Percentiles rank a stretch among this genome's conserved stretches.
Conservation (phyloP, 2,888 invertebrate genomes). For the Spicauda simplicius region DNA sequence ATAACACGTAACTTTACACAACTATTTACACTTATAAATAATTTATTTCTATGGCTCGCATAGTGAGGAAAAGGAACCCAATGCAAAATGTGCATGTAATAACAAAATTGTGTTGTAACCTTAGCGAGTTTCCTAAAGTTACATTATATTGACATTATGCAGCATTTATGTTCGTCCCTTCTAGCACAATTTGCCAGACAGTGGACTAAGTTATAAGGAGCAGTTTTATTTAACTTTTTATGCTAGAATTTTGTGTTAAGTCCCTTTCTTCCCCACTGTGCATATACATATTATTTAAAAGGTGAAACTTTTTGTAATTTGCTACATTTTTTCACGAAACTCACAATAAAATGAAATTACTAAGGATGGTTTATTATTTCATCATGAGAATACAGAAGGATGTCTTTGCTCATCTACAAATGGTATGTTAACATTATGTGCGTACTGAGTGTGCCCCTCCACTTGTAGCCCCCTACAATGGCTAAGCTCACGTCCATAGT, state of each 20-base stretch:
- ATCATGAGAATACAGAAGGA: neutral
- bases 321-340: constrained; percentile 19
- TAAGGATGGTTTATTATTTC: constrained; percentile 51
- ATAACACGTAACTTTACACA: neutral
- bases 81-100: too few relatives aligned
- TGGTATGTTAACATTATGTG: constrained; percentile 50
- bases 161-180: too few relatives aligned
- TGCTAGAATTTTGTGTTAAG: too few relatives aligned
- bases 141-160: too few relatives aligned
- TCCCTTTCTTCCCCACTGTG: too few relatives aligned
- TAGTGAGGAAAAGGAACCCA: too few relatives aligned
- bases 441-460: constrained; percentile 54
- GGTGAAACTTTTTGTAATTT: constrained; percentile 1
- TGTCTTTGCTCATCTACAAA: constrained; percentile 28
- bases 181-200: too few relatives aligned
- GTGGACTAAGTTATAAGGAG: too few relatives aligned
- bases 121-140: too few relatives aligned
- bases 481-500: constrained; percentile 30
- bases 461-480: constrained; percentile 20
- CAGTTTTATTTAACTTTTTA: too few relatives aligned
- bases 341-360: constrained; percentile 67
- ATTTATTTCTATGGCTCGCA: neutral
- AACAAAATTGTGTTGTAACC: too few relatives aligned
- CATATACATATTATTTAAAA: neutral
- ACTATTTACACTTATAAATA: neutral